Evolutionary conservation across 2,888 invertebrate species (phyloP).

Genomic region (Temnothorax unifasciatus): DNA sequence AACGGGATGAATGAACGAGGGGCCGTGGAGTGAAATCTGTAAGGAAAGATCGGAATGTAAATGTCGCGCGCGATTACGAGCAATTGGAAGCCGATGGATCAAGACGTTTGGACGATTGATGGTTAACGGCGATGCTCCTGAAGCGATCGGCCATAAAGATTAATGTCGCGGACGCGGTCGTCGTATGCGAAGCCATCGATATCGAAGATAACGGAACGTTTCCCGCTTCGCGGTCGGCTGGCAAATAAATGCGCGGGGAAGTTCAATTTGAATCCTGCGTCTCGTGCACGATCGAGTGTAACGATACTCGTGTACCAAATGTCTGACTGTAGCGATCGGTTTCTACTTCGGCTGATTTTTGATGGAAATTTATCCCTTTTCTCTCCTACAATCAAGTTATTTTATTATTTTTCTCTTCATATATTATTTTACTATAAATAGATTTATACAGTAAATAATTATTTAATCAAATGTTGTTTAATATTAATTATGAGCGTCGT

Average conservation of each 20-base stretch:
- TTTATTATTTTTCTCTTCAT: not conserved
- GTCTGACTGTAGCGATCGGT: constrained; percentile 38
- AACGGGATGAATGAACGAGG: not conserved
- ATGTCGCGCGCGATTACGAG: constrained; percentile 50
- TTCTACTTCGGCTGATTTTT: constrained; percentile 5
- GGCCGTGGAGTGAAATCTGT: not conserved
- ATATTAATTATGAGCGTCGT: not conserved
- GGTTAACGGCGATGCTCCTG: constrained; percentile 29
- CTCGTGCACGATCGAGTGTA: constrained; percentile 46
- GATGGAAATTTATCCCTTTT: not conserved
- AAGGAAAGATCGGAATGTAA: constrained; percentile 41
- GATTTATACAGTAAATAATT: constrained; percentile 1
- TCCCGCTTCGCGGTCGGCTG: constrained; percentile 31
- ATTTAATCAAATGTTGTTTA: not conserved
- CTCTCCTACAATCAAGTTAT: not conserved
- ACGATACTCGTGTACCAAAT: constrained; percentile 32
- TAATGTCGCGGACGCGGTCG: constrained; percentile 43
- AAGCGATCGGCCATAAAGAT: constrained; percentile 57
- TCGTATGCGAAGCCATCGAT: constrained; percentile 38
- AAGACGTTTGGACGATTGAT: constrained; percentile 50
- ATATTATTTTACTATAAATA: not conserved
- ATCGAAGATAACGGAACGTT: constrained; percentile 47
- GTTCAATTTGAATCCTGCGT: constrained; percentile 44
- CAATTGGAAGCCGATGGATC: constrained; percentile 52
- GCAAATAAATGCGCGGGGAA: constrained; percentile 48